These are phyloP conservation scores for Megalurothrips usitatus DNA, from an alignment of 2,888 invertebrate genomes.

Conservation along the genomic window DNA sequence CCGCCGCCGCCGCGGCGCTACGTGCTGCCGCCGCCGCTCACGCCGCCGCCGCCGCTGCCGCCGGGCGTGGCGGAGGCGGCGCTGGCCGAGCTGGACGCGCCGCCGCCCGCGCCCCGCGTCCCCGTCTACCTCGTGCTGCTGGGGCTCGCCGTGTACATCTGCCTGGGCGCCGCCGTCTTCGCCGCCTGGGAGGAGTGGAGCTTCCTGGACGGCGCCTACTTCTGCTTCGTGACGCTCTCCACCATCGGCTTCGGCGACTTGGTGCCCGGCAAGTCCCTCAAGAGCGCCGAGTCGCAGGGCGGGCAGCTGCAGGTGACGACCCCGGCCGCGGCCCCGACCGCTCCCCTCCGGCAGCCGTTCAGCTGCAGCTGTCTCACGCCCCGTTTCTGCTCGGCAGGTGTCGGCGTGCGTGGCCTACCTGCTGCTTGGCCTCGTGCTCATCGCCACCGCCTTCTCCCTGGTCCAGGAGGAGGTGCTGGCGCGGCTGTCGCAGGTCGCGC, in stretches of 20 bases:
- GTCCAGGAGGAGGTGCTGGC: constrained; percentile 74
- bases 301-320: constrained; percentile 62
- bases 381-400: constrained; percentile 53
- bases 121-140: constrained; percentile 61
- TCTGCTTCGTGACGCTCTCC: constrained; percentile 77
- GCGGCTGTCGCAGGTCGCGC: constrained; percentile 19
- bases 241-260: constrained; percentile 79
- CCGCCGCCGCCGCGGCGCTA: constrained; percentile 62
- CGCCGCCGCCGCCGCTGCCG: constrained; percentile 33
- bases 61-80: constrained; percentile 37
- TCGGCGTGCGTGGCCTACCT: constrained; percentile 76
- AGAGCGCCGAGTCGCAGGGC: constrained; percentile 43
- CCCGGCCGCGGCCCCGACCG: too few relatives aligned
- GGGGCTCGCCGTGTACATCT: constrained; percentile 67
- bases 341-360: too few relatives aligned
- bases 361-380: not conserved
- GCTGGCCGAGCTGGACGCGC: constrained; percentile 37
- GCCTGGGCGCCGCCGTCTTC: constrained; percentile 70
- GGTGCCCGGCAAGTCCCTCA: constrained; percentile 50
- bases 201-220: constrained; percentile 75
- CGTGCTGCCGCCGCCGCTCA: constrained; percentile 65
- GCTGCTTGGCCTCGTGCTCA: constrained; percentile 70
- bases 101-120: constrained; percentile 48
- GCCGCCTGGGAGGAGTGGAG: constrained; percentile 77
- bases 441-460: constrained; percentile 80